Base-by-base conservation (phyloP, 2,113 vertebrate species). In the Athene noctua region DNA sequence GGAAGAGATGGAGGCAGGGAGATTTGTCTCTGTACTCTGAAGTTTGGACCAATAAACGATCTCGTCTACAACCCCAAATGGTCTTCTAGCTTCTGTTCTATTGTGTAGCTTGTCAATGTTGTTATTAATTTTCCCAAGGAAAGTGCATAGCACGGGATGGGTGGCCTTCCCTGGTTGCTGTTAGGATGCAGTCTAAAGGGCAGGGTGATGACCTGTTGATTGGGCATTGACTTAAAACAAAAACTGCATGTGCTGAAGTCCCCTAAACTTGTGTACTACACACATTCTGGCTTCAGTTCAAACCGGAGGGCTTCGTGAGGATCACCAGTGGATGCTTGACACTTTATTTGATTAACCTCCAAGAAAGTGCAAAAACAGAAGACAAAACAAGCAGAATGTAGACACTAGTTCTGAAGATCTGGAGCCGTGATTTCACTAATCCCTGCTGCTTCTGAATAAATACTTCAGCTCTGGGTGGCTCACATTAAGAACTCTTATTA, bases 31-130 rank as follows among this genome's bases (percentile, higher is more conserved):
- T 96, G n/a, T 80, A 54, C 46, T 82, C 38, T 1, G 34, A 80
- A 92, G 72, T 81, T 29, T 17, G 68, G 85, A 61, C 94, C 97
- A 97, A 97, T 94, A 96, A 96, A 97, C 96, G 38, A 97, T 94
- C 92, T 97, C 86, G 97, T 96, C 95, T 89, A 30, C 80, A 96
- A 91, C 73, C 89, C 83, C 93, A 97, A 98, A 95, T 86, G 71
- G 77, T 80, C 86, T 96, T 95, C 40, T 67, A 55, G 52, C 54
- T 95, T 92, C 83, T 97, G 74, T 94, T 97, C 93, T 86, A 49
- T 86, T 94, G 87, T 54, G 91, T 88, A 91, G 92, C 85, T 96
- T 92, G 73, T 95, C 86, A 96, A 88, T 59, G 84, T 73, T 89
- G 80, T 79, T 92, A 72, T 66, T 84, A 80, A 87, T 59, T 84